Conservation (phyloP, 1,140 invertebrate genomes). For the Zaprionus davidi region DNA sequence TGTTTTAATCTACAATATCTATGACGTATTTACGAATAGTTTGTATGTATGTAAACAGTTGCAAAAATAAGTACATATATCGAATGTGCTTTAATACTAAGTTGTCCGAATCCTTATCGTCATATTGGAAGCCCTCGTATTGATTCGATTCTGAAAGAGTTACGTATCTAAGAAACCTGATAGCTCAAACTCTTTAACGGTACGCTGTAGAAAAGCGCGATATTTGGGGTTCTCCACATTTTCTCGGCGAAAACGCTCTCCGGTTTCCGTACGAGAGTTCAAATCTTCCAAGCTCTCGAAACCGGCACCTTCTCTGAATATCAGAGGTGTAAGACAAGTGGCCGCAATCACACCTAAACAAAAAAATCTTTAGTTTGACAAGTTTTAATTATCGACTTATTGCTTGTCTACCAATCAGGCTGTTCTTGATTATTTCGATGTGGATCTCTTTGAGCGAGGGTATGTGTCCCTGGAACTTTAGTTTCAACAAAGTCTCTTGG, state of each 20-base stretch:
- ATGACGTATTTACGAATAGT: not conserved
- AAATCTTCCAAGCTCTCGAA: constrained; percentile 74
- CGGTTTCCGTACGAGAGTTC: constrained; percentile 66
- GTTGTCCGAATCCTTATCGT: not conserved
- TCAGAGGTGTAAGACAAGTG: constrained; percentile 77
- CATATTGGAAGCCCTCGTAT: constrained; percentile 16
- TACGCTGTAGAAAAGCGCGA: constrained; percentile 74
- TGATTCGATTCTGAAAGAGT: not conserved
- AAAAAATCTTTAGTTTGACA: not conserved
- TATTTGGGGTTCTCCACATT: constrained; percentile 83
- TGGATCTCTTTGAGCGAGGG: constrained; percentile 78
- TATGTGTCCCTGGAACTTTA: constrained; percentile 72
- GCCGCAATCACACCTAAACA: constrained; percentile 76
- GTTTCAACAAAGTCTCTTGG: constrained; percentile 65
- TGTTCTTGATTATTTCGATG: constrained; percentile 78
- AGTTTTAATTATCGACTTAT: not conserved
- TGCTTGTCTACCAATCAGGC: constrained; percentile 63
- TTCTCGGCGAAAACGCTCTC: constrained; percentile 69
- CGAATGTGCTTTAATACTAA: constrained; percentile 15
- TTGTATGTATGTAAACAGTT: not conserved
- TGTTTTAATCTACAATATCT: not conserved
- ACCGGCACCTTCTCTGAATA: constrained; percentile 69
- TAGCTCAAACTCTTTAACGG: constrained; percentile 79
- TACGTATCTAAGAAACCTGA: constrained; percentile 75
- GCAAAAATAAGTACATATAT: not conserved